phyloP scores from a whole-genome alignment of 2,113 vertebrate genomes.

The Nothocercus julius region DNA sequence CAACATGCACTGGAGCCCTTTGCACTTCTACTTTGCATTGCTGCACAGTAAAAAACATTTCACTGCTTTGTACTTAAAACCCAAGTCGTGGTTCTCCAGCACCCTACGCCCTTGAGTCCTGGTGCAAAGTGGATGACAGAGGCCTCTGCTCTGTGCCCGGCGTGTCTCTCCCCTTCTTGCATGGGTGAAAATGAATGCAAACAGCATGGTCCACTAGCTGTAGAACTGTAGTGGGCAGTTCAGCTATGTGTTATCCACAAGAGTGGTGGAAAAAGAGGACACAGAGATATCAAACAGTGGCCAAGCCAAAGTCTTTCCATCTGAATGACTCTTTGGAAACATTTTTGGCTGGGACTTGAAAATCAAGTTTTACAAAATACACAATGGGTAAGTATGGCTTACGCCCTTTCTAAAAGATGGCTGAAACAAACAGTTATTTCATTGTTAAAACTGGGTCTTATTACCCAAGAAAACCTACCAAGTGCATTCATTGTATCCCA shows the following conservation, averaged over 20 bases:
- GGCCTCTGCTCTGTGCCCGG: background rate
- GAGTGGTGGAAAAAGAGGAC: background rate
- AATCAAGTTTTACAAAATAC: slow-evolving; percentile 15
- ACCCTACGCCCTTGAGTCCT: fast-evolving
- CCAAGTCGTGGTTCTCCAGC: background rate
- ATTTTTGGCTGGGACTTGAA: slow-evolving; percentile 40
- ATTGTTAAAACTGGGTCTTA: slow-evolving; percentile 56
- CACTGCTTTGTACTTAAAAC: background rate
- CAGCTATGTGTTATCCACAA: background rate
- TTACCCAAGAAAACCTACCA: slow-evolving; percentile 33
- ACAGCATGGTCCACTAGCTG: background rate
- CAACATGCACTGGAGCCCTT: background rate
- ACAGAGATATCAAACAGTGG: slow-evolving; percentile 21
- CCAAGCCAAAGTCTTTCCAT: slow-evolving; percentile 32
- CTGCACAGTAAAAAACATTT: background rate
- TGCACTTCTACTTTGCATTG: background rate
- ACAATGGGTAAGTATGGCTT: slow-evolving; percentile 17
- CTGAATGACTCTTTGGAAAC: slow-evolving; percentile 66
- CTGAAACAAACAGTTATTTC: slow-evolving; percentile 60
- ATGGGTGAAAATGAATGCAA: fast-evolving
- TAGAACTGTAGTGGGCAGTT: background rate
- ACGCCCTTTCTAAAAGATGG: background rate
- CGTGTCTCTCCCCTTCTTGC: background rate
- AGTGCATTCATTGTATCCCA: slow-evolving; percentile 44
- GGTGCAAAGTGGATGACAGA: background rate